Evolutionary conservation across 2,797 vertebrate genomes (phyloP), one percentile per base, ranked within the genome.

Genomic region (Tenualosa ilisha): DNA sequence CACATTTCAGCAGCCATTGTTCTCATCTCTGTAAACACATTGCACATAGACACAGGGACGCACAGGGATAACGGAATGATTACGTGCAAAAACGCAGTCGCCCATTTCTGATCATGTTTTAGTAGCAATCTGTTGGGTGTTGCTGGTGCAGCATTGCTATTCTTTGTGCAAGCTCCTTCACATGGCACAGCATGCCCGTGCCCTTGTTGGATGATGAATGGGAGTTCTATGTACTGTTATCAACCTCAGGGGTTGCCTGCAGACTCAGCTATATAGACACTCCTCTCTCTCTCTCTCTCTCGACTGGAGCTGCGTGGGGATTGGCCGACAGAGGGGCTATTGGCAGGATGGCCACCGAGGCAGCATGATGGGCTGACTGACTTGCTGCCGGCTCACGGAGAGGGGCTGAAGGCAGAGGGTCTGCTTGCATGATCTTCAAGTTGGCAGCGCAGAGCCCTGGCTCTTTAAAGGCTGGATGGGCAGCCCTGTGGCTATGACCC

Each of bases 261-360:
- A 43, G 15, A 79, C 37, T 79, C 72, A 79, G 72, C 72, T 79
- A 46, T 79, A 79, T 43, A 79, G 72, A 79, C 40, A 79, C 40
- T 46, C 72, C 72, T 79, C 15, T 40, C 50, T 51, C 50, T 51
- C 50, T 51, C 50, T 51, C 50, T 46, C 46, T 46, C 46, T 46
- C 68, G 40, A n/a, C 37, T 17, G 40, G 40, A 17, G 13, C 37
- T 46, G 72, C 2, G 17, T 79, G 40, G 72, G 17, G 72, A 43
- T 79, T 43, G 72, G 72, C 72, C 37, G 9, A 17, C 20, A 40
- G 40, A 79, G 72, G 40, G 72, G 72, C 37, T 37, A 43, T 79
- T 72, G 65, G 65, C 65, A 72, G 65, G 65, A 17, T 72, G 65
- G 26, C 15, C 65, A 72, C 11, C 26, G 65, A 72, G 65, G 65